A percentile compares a stretch with the other conserved stretches of the same genome.
phyloP scores from a whole-genome alignment of 2,888 invertebrate species.

The Chelonus formosanus region DNA sequence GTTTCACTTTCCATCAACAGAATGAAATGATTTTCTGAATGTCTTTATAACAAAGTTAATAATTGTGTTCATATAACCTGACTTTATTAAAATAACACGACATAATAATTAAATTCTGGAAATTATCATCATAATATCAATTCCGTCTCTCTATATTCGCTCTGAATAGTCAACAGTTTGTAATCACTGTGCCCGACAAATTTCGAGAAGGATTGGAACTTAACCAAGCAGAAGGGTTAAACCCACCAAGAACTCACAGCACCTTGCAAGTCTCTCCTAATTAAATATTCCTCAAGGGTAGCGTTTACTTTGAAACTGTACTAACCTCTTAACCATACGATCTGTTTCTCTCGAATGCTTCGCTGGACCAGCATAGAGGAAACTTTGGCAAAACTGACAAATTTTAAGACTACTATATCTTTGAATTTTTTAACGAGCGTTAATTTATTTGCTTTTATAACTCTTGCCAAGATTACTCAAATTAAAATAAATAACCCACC shows the following conservation, averaged over 20 bases:
- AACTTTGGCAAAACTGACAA: conserved; percentile 14
- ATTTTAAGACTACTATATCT: no score
- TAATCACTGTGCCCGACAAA: conserved; percentile 31
- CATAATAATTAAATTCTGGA: background rate
- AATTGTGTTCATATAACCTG: no score
- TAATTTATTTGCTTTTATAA: no score
- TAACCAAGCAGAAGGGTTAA: conserved; percentile 32
- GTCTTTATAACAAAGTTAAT: no score
- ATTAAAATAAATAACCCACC: no score
- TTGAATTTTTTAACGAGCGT: no score
- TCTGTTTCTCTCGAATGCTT: background rate
- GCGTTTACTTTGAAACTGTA: conserved; percentile 37
- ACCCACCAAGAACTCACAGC: conserved; percentile 8
- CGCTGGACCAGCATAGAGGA: conserved; percentile 8
- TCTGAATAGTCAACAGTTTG: conserved; percentile 30
- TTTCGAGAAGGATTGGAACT: conserved; percentile 14
- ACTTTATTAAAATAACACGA: no score
- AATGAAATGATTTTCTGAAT: no score
- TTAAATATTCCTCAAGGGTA: conserved; percentile 44
- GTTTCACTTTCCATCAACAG: no score
- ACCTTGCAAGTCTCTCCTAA: conserved; percentile 39
- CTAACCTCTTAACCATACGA: conserved; percentile 28
- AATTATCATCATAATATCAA: conserved; percentile 25
- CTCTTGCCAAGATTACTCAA: no score
- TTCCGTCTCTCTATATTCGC: background rate